Evolutionary conservation across 2,888 invertebrate species (phyloP).

Genomic region (Shargacucullia verbasci): DNA sequence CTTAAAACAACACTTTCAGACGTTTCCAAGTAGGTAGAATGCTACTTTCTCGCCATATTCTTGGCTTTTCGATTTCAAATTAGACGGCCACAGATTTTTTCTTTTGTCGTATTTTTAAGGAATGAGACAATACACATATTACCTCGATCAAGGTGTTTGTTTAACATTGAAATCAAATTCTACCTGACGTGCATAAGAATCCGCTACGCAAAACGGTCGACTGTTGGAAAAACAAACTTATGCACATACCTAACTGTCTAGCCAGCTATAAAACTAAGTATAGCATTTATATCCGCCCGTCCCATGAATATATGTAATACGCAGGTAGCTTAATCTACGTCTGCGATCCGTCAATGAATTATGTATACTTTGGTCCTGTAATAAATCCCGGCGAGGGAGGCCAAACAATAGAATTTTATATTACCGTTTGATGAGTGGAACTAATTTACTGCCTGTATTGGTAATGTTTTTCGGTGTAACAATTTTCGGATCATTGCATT

Average conservation of each 20-base stretch:
- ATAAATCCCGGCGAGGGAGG: constrained; percentile 59
- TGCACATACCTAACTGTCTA: constrained; percentile 22
- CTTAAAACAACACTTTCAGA: too few relatives aligned
- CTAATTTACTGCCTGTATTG: constrained; percentile 18
- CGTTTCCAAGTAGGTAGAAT: too few relatives aligned
- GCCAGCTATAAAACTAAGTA: constrained; percentile 1
- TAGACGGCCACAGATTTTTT: too few relatives aligned
- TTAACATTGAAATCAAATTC: too few relatives aligned
- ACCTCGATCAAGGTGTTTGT: too few relatives aligned
- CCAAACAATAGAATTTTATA: constrained; percentile 53
- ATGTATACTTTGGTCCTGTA: constrained; percentile 62
- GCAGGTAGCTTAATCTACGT: constrained; percentile 45
- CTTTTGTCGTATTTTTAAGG: too few relatives aligned
- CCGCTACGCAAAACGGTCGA: constrained; percentile 6
- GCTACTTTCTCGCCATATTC: too few relatives aligned
- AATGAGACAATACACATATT: too few relatives aligned
- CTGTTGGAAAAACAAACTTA: constrained; percentile 16
- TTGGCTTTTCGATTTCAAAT: too few relatives aligned
- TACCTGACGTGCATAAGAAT: too few relatives aligned
- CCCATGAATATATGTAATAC: constrained; percentile 67
- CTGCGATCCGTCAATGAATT: constrained; percentile 68
- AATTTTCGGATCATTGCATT: not conserved
- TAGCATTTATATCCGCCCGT: constrained; percentile 15
- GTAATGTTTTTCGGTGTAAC: constrained; percentile 8
- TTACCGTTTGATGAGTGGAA: constrained; percentile 31